phyloP scores from a whole-genome alignment of 2,113 vertebrate species.

The Plotosus lineatus region DNA sequence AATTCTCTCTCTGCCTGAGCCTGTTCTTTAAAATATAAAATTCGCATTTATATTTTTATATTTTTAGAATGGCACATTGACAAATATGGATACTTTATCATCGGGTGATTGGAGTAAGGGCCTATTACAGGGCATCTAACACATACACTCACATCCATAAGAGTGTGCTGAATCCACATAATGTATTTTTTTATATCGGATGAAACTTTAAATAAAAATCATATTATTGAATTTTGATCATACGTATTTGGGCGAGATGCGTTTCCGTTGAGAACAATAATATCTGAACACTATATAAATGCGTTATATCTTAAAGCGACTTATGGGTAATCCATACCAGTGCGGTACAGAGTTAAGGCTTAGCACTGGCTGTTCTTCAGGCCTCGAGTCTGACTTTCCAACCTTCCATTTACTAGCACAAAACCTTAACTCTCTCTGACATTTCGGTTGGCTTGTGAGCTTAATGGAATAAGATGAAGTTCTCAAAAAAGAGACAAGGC shows the following conservation, averaged over 20 bases:
- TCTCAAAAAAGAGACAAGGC: not conserved
- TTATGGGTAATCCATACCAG: not conserved
- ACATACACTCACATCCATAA: not conserved
- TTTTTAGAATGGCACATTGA: not conserved
- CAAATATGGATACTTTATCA: not conserved
- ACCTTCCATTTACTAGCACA: not conserved
- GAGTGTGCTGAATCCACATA: not conserved
- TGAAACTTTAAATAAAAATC: not conserved
- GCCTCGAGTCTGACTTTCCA: not conserved
- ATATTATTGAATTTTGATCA: not conserved
- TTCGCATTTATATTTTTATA: not conserved
- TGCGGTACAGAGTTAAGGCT: not conserved
- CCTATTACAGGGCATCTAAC: not conserved
- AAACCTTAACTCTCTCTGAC: not conserved
- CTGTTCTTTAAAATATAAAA: not conserved
- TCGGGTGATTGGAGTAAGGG: not conserved
- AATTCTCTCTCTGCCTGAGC: not conserved
- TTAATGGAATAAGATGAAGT: slow-evolving; percentile 7
- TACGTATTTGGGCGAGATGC: not conserved
- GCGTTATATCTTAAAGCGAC: not conserved
- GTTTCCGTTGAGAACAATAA: not conserved
- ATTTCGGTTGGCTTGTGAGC: not conserved
- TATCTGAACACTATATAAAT: not conserved
- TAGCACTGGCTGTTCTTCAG: not conserved
- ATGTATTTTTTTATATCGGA: not conserved